Evolutionary conservation across 2,113 vertebrate species (phyloP), one percentile per base, ranked within the genome.

Genomic region (Scortum barcoo): DNA sequence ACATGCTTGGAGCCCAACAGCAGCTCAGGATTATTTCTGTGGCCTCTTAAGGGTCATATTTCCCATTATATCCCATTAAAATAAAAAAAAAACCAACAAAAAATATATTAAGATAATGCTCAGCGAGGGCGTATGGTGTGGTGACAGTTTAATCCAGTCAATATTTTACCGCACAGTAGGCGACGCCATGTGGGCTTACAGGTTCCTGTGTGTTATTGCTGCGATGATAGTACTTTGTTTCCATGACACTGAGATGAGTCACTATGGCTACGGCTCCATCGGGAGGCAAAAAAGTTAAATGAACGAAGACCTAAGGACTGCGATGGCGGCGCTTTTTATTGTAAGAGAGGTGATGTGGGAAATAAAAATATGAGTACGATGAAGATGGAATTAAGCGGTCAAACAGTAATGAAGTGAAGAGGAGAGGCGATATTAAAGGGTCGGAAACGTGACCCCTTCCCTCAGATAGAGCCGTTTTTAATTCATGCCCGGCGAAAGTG

Each of bases 161-260:
- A 38, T 48, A 33, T 50, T 81, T 48, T n/a, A 57, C 3, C 24
- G 51, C 44, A 3, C 20, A 61, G 58, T 16, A 58, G 69, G 36
- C 24, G 57, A 50, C 1, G 1, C 28, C 61, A 68, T 74, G 72
- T 80, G 68, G 53, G 68, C 76, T 28, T 28, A 9, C 22, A 28
- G 53, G 71, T 69, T 40, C 62, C 38, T 69, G 50, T 44, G 62
- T 0, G 30, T 54, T 66, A 66, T n/a, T 48, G 56, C 60, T 53
- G 51, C 40, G 13, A 30, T 14, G 28, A 63, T 30, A 73, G 26
- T 26, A 4, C 40, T 84, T 70, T 71, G 87, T 91, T 89, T 76
- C 84, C 87, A 92, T 88, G 87, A 76, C 84, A 76, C 44, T 58
- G 72, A 63, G 62, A 75, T 80, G 82, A 88, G 80, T 90, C 65